Evolutionary conservation across 1,140 invertebrate species (phyloP).

Genomic region (Calosoma granatense): DNA sequence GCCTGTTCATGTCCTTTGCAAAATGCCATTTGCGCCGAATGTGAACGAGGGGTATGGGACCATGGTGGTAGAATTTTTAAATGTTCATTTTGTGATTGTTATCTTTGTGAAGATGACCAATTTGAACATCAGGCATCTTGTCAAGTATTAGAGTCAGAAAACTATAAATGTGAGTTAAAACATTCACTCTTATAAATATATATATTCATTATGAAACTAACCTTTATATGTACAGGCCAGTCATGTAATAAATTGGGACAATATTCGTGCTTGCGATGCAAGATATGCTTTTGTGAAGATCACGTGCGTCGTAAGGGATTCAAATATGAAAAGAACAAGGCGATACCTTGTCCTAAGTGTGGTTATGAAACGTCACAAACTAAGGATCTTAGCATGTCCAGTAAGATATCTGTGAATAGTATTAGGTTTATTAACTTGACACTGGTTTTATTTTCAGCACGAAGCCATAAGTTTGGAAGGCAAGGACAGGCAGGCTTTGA

Average conservation of each 20-base stretch:
- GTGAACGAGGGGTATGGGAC: constrained; percentile 86
- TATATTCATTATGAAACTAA: constrained; percentile 11
- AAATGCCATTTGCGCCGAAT: constrained; percentile 85
- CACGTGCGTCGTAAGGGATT: constrained; percentile 88
- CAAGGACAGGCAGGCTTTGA: constrained; percentile 52
- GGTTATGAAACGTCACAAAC: constrained; percentile 82
- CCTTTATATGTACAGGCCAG: constrained; percentile 46
- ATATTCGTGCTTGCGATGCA: constrained; percentile 90
- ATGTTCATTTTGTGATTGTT: constrained; percentile 85
- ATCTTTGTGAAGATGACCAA: constrained; percentile 95
- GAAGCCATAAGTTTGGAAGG: constrained; percentile 71
- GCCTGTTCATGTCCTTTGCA: constrained; percentile 85
- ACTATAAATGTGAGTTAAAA: constrained; percentile 73
- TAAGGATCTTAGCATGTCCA: constrained; percentile 92
- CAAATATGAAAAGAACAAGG: constrained; percentile 81
- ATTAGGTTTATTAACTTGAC: constrained; percentile 14
- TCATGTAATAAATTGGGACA: constrained; percentile 91
- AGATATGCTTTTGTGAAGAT: constrained; percentile 94
- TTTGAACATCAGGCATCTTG: constrained; percentile 98
- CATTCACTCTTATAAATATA: constrained; percentile 10
- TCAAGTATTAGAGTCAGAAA: constrained; percentile 87
- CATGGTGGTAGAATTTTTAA: constrained; percentile 87
- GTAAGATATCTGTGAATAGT: constrained; percentile 43
- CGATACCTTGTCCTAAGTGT: constrained; percentile 92
- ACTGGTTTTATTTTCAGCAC: constrained; percentile 48